A percentile compares a stretch with the other conserved stretches of the same genome.
Conservation (phyloP, 1,140 invertebrate genomes). For the Diorhabda carinulata region DNA sequence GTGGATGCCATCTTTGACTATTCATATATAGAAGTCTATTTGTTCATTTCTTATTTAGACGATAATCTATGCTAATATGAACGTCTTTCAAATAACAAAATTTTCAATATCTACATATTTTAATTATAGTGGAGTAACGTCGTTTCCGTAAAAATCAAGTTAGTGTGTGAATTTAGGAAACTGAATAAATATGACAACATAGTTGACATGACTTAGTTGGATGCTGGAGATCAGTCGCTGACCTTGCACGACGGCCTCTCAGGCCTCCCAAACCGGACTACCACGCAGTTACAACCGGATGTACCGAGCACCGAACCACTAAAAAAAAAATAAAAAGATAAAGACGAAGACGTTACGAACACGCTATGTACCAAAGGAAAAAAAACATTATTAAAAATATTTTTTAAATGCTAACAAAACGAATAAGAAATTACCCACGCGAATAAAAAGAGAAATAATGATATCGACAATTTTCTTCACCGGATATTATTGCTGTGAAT, state of each 20-base stretch:
- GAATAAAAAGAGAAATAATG: too few relatives aligned
- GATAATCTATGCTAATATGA: too few relatives aligned
- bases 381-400: background rate
- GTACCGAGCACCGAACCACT: slow-evolving; percentile 10
- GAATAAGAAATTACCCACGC: background rate
- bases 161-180: too few relatives aligned
- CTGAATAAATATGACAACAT: background rate
- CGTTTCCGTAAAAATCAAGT: too few relatives aligned
- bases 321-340: slow-evolving; percentile 8
- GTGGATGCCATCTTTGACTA: too few relatives aligned
- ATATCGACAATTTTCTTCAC: too few relatives aligned
- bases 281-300: slow-evolving; percentile 15
- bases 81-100: too few relatives aligned
- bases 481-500: too few relatives aligned
- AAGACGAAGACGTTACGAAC: background rate
- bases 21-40: too few relatives aligned
- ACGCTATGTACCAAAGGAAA: background rate
- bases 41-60: too few relatives aligned
- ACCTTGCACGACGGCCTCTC: slow-evolving; percentile 14
- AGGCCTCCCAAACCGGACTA: slow-evolving; percentile 16
- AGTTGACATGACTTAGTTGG: slow-evolving; percentile 5
- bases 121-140: too few relatives aligned
- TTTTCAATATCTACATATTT: too few relatives aligned
- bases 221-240: slow-evolving; percentile 17
- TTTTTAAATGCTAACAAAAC: background rate